Evolutionary conservation across 2,113 vertebrate genomes (phyloP).

Genomic region (Colistium nudipinnis): DNA sequence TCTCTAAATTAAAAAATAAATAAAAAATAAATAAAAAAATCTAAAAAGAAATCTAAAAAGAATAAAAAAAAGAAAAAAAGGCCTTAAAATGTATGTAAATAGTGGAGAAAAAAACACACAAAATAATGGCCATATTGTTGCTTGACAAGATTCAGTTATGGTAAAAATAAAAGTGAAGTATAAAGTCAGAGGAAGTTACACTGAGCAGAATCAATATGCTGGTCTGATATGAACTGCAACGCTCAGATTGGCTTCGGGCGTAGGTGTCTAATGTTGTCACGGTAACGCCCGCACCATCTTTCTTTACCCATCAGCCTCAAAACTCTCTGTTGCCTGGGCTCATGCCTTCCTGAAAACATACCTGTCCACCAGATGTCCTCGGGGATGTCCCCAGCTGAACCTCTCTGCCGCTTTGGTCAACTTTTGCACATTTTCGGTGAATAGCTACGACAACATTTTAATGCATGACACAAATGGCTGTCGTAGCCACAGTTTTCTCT

Average conservation of each 20-base stretch:
- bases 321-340: neutral
- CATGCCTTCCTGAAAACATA: conserved; percentile 6
- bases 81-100: too few relatives aligned
- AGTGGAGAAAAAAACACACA: too few relatives aligned
- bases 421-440: conserved; percentile 7
- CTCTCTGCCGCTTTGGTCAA: neutral
- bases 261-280: conserved; percentile 53
- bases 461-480: neutral
- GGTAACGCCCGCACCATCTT: conserved; percentile 19
- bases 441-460: neutral
- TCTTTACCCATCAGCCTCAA: neutral
- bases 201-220: conserved; percentile 40
- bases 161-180: too few relatives aligned
- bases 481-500: neutral
- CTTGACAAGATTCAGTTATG: too few relatives aligned
- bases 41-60: too few relatives aligned
- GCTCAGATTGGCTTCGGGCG: conserved; percentile 1
- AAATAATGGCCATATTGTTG: too few relatives aligned
- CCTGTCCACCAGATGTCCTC: conserved; percentile 23
- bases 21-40: too few relatives aligned
- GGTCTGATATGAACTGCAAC: conserved; percentile 42
- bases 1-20: too few relatives aligned
- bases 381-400: conserved; percentile 22
- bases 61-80: too few relatives aligned
- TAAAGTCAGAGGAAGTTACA: conserved; percentile 22